phyloP scores from a whole-genome alignment of 2,888 invertebrate species.

The Pherbina coryleti region DNA sequence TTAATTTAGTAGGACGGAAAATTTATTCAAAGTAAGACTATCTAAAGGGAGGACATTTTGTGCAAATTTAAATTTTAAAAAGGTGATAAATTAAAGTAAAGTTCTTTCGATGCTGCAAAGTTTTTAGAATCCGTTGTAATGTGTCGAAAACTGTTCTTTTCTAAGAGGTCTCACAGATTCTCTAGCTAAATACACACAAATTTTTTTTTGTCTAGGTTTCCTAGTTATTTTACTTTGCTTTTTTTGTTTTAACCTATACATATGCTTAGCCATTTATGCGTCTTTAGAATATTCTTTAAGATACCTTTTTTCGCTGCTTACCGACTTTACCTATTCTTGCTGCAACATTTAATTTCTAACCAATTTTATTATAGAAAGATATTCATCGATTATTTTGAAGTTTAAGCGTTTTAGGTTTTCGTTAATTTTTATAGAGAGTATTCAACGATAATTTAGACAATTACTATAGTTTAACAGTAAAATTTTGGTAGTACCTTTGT shows the following conservation, averaged over 20 bases:
- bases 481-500: constrained; percentile 8
- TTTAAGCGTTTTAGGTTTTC: constrained; percentile 35
- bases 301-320: background rate
- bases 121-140: too few relatives aligned
- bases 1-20: too few relatives aligned
- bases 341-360: background rate
- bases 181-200: background rate
- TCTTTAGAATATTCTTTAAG: background rate
- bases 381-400: constrained; percentile 8
- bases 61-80: too few relatives aligned
- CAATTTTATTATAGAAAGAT: background rate
- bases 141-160: too few relatives aligned
- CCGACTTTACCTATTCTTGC: background rate
- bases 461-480: constrained; percentile 29
- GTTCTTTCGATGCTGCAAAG: too few relatives aligned
- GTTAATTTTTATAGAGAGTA: constrained; percentile 4
- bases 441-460: constrained; percentile 32
- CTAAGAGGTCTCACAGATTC: too few relatives aligned
- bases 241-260: background rate
- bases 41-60: too few relatives aligned
- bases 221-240: background rate
- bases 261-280: background rate
- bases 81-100: too few relatives aligned
- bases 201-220: background rate
- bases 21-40: too few relatives aligned